Base-by-base conservation (phyloP, 2,797 vertebrate genomes). In the Pseudochromis fuscus region DNA sequence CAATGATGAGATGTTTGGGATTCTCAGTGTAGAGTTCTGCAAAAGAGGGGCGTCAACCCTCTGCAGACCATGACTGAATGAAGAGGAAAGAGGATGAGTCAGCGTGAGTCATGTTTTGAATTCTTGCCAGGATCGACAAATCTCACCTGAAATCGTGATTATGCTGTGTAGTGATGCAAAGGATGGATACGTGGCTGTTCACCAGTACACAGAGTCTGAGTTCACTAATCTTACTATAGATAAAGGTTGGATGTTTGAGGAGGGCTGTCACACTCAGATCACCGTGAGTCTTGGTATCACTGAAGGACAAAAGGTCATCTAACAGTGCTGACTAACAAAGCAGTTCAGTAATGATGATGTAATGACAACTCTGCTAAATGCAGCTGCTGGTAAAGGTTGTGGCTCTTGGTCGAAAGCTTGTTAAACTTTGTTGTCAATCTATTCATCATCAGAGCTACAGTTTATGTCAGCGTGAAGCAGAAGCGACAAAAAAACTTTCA, bases 111-210 rank as follows among this genome's bases (percentile, higher is more conserved):
- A 70, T 49, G 31, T 19, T 64, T 50, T 72, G 48, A 75, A 72
- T 37, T 77, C 42, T 66, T 65, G 71, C 63, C 63, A 58, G 35
- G 12, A 48, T 4, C 33, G 40, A 15, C 42, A 74, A 51, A 73
- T 70, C 75, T 67, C 62, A 81, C 68, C 66, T 77, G 65, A 61
- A 81, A 83, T 38, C 64, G 51, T 28, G 57, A 69, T 65, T 63
- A 77, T 52, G 62, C 67, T 55, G 53, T 30, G 33, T 24, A 68
- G 38, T 67, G 60, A 75, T 48, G 42, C 61, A 51, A 46, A 16
- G 42, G 46, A 55, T 23, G 21, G 49, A n/a, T n/a, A n/a, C 40
- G 42, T 24, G 24, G 19, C 52, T 72, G 48, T 56, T 65, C 71
- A 50, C 16, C 30, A 31, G 37, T 7, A 28, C 38, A 16, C 23